Base-by-base conservation (phyloP, 1,140 invertebrate species). In the Heliothis subflexa region DNA sequence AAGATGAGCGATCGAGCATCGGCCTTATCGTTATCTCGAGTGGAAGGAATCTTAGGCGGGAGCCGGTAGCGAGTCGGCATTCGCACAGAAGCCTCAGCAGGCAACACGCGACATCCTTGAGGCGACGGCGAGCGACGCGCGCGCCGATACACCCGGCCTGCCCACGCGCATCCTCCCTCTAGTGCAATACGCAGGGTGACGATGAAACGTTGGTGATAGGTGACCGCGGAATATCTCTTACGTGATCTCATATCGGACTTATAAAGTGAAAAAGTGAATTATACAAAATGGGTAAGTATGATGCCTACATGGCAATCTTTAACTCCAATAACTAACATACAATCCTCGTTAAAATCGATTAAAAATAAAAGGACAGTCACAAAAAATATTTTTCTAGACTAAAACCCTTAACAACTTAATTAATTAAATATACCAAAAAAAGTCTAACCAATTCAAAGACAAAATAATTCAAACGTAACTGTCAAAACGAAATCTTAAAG, bases 51-150 rank as follows among this genome's bases (percentile, higher is more conserved):
- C 90, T 88, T 93, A 86, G 73, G 81, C 74, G 81, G 79, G 80
- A 77, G 84, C 71, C 86, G 89, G 88, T 86, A 86, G 84, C 84
- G 64, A 84, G 68, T 71, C 80, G 83, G 83, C 92, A 94, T 93
- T 94, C 90, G 91, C 91, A 89, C 86, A 85, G 87, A 90, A 94
- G 92, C 91, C 92, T 91, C 83, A 82, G 88, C 81, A 85, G 88
- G 88, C 89, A 86, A 61, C 90, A 92, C 91, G 92, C 90, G 92
- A 84, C 82, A 91, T 88, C 91, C 88, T 91, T 89, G 88, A 85
- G 88, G 87, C 84, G 50, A 80, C 72, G 33, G 47, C 47, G n/a
- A 50, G 28, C 73, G 52, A 78, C 73, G 80, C 77, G 81, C 66
- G 76, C 83, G 84, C 79, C 76, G 25, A 47, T 72, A 77, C 62